Percentiles rank a stretch among this genome's conserved stretches.
Evolutionary conservation across 2,113 vertebrate genomes (phyloP).

Genomic region (Pyxicephalus adspersus): DNA sequence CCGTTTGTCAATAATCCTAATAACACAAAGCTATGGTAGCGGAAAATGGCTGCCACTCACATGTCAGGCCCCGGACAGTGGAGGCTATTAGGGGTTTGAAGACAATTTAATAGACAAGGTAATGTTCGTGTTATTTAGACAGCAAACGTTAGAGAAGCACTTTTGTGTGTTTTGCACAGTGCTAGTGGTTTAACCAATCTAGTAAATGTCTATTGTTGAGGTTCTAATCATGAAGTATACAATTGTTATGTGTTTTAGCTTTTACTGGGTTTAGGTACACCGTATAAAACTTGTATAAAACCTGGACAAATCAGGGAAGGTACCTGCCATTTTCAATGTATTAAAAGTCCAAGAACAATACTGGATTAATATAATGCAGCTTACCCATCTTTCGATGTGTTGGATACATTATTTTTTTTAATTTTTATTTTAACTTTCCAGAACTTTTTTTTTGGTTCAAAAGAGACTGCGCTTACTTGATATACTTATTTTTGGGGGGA

Average conservation of each 20-base stretch:
- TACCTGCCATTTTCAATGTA: too few species aligned
- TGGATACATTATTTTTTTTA: too few species aligned
- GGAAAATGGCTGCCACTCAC: conserved; percentile 44
- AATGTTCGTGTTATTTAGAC: conserved; percentile 42
- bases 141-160: conserved; percentile 33
- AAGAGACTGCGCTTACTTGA: too few species aligned
- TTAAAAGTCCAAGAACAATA: too few species aligned
- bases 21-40: conserved; percentile 22
- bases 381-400: too few species aligned
- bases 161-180: conserved; percentile 44
- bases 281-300: not conserved
- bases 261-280: not conserved
- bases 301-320: too few species aligned
- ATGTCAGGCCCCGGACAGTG: conserved; percentile 35
- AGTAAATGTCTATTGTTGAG: conserved; percentile 15
- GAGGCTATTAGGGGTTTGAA: conserved; percentile 37
- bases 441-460: too few species aligned
- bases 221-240: conserved; percentile 22
- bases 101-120: conserved; percentile 55
- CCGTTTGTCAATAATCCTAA: conserved; percentile 54
- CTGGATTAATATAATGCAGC: too few species aligned
- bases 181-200: not conserved
- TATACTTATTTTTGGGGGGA: too few species aligned
- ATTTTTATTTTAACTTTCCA: too few species aligned
- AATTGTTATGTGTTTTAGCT: conserved; percentile 9